These are phyloP conservation scores for Anorthoa munda DNA, from an alignment of 2,888 invertebrate species.

Conservation along the genomic window DNA sequence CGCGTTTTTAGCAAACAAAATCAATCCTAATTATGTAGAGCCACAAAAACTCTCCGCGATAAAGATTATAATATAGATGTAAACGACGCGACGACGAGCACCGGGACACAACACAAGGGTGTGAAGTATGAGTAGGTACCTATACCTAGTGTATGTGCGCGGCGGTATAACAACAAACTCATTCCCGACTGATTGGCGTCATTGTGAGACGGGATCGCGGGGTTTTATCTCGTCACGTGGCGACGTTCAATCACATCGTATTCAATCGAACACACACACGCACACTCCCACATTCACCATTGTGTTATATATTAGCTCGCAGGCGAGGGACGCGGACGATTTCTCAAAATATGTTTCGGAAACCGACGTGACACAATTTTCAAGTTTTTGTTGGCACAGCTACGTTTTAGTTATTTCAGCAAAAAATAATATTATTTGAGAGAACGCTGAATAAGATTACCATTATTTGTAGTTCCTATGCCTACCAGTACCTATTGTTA, in stretches of 20 bases:
- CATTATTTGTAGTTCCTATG: background rate
- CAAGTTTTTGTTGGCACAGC: conserved; percentile 31
- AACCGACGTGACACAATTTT: conserved; percentile 52
- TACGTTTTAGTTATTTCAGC: conserved; percentile 33
- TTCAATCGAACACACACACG: conserved; percentile 74
- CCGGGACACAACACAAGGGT: background rate
- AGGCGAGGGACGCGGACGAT: conserved; percentile 45
- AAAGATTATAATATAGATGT: conserved; percentile 47
- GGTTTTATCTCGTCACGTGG: conserved; percentile 73
- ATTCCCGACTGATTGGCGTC: conserved; percentile 80
- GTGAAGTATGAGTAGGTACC: background rate
- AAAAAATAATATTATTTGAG: conserved; percentile 20
- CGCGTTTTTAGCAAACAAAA: conserved; percentile 16
- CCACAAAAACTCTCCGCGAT: conserved; percentile 28
- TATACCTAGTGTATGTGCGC: conserved; percentile 35
- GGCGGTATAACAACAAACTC: conserved; percentile 75
- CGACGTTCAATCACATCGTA: conserved; percentile 79
- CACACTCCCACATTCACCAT: conserved; percentile 48
- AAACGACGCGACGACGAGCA: conserved; percentile 19
- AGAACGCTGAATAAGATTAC: conserved; percentile 9
- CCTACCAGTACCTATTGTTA: background rate
- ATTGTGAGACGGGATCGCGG: conserved; percentile 77
- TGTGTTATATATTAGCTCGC: conserved; percentile 56
- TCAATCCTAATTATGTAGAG: conserved; percentile 28
- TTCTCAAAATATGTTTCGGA: conserved; percentile 54